A percentile compares a stretch with the other conserved stretches of the same genome.
phyloP scores from a whole-genome alignment of 2,888 invertebrate genomes.

The Liposcelis brunnea region DNA sequence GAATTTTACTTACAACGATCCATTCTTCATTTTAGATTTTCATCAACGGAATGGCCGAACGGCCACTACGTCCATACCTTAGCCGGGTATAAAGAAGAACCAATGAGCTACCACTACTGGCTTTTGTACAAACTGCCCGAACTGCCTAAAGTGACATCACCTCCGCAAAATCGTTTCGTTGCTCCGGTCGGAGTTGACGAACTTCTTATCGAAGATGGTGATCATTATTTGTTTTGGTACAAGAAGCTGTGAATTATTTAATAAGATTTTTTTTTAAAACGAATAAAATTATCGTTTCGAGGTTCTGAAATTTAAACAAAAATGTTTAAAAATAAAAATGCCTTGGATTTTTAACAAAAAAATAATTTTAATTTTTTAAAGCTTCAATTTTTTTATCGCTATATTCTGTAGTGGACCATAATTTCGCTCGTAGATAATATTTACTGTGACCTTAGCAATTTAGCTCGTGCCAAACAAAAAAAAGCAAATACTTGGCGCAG shows the following conservation, averaged over 20 bases:
- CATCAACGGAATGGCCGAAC: constrained; percentile 79
- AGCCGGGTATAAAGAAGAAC: constrained; percentile 60
- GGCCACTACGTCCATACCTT: constrained; percentile 82
- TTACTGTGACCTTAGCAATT: too few relatives aligned
- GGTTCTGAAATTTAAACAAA: too few relatives aligned
- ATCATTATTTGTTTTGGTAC: constrained; percentile 84
- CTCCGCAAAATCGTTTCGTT: constrained; percentile 73
- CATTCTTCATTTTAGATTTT: constrained; percentile 37
- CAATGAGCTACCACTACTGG: constrained; percentile 78
- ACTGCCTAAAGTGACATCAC: constrained; percentile 59
- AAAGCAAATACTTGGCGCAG: too few relatives aligned
- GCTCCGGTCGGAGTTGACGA: constrained; percentile 86
- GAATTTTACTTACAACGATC: too few relatives aligned
- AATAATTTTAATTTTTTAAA: too few relatives aligned
- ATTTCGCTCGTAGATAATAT: too few relatives aligned
- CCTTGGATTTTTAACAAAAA: too few relatives aligned
- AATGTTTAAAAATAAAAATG: too few relatives aligned
- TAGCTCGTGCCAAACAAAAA: too few relatives aligned
- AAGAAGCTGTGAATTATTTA: constrained; percentile 50
- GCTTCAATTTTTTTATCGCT: too few relatives aligned
- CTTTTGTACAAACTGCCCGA: constrained; percentile 65
- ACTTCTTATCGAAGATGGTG: constrained; percentile 68
- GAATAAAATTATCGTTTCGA: not conserved
- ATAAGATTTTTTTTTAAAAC: constrained; percentile 8
- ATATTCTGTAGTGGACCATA: too few relatives aligned